Base-by-base conservation (phyloP, 1,140 invertebrate genomes). In the Drosophila nikananu region DNA sequence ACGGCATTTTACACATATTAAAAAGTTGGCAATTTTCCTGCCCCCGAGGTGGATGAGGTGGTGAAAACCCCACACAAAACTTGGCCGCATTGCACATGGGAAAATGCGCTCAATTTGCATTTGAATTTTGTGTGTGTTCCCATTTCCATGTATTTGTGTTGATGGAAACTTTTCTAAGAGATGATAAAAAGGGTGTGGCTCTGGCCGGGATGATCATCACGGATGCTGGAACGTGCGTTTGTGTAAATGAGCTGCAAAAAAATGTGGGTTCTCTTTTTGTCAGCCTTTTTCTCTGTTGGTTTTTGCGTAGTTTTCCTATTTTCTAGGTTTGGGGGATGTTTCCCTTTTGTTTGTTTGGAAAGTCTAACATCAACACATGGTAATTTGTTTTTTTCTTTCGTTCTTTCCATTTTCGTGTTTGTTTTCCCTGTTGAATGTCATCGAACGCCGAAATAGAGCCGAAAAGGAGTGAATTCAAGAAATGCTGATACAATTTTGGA, bases 351-450 rank as follows among this genome's bases (percentile, higher is more conserved):
- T 87, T 89, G 72, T 68, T 64, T 81, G 70, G 37, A 25, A 60
- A 80, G 70, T 86, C 71, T 83, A 80, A 74, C 86, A 77, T 83
- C 83, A 83, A 86, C 83, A 86, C 71, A 86, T 80, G 83, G 49
- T 61, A 79, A 77, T 46, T 62, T 81, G 62, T 70, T 55, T 79
- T 80, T 63, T 65, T 66, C 42, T 41, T 19, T 49, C 48, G 23
- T 49, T 27, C 15, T 41, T 54, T 55, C 8, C 27, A 9, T 32
- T 21, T 37, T 27, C 23, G 37, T 83, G 64, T 60, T 77, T 77
- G 74, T 58, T 62, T 58, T 44, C 25, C 41, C 54, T 74, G 68
- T 62, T 49, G 66, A 66, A 80, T 76, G 77, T 86, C 75, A 83
- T 87, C 70, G 71, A 83, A 80, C 60, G 37, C 39, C 23, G 3